Percentiles rank a stretch among this genome's conserved stretches.
Conservation (phyloP, 2,113 vertebrate genomes). For the Ptilorrhoa leucosticta region DNA sequence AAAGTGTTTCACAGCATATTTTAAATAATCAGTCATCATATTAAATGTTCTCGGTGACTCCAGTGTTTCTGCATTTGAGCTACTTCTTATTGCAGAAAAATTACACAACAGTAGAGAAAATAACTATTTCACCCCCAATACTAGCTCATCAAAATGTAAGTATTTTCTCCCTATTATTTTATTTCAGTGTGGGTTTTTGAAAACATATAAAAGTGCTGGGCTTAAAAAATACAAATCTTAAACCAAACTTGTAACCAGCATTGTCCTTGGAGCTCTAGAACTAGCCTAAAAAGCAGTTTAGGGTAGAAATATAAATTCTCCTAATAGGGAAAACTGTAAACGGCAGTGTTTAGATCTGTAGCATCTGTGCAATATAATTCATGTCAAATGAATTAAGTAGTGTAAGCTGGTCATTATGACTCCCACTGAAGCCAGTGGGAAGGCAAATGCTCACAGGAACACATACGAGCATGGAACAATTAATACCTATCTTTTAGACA, state of each 20-base stretch:
- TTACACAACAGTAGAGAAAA: conserved; percentile 7
- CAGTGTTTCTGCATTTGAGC: conserved; percentile 62
- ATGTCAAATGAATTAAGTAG: not conserved
- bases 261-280: not conserved
- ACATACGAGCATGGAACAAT: not conserved
- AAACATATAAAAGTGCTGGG: not conserved
- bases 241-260: not conserved
- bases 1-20: conserved; percentile 72
- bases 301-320: not conserved
- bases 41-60: conserved; percentile 42
- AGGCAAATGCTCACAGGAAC: not conserved
- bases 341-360: not conserved
- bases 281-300: not conserved
- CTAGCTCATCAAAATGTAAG: not conserved
- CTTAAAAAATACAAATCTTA: not conserved
- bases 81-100: conserved; percentile 67
- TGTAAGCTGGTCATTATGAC: not conserved
- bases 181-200: not conserved
- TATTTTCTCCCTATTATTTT: not conserved
- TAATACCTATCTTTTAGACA: not conserved
- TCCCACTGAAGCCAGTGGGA: not conserved
- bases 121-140: not conserved
- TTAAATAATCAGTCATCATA: conserved; percentile 69
- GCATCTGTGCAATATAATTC: not conserved
- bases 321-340: not conserved